Evolutionary conservation across 1,140 invertebrate genomes (phyloP), one percentile per base, ranked within the genome.

Genomic region (Lordiphosa collinella): DNA sequence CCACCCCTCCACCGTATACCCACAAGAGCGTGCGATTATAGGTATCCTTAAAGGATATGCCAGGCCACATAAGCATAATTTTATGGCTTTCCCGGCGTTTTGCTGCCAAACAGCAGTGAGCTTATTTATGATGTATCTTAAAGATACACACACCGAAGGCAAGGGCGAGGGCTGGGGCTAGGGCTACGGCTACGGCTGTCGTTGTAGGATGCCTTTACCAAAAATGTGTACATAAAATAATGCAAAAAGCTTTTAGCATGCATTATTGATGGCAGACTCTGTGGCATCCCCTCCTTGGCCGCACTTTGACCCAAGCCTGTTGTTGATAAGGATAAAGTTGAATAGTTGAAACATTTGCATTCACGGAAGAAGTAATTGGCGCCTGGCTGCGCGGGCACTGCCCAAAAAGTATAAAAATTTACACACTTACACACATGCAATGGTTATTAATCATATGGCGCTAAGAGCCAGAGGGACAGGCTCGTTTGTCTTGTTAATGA

Each of bases 211-310:
- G 56, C 53, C 54, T 75, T 52, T 36, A 53, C 63, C 61, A 70
- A 80, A 82, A 56, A 44, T 44, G 41, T 44, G 25, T 82, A 84
- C 63, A 61, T 75, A 73, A 86, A 82, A 78, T 88, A 86, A 88
- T 88, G 80, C 75, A 75, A 88, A 88, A 88, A 88, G 86, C 86
- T 88, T 88, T 87, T 87, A 88, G 78, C 63, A 87, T 88, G 55
- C 76, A 88, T 88, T 79, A 88, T 88, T 86, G 60, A 87, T 87
- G 72, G 63, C 68, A 67, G 57, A 62, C 71, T 29, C 25, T 82
- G 67, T 46, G 67, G 78, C 56, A 51, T 41, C 34, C 4, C 44
- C 25, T 55, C 41, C 43, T 36, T 34, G 43, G 38, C 62, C 18
- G 12, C 11, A 9, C 36, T 68, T 29, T 53, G 64, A 68, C 64